Percentiles rank a stretch among this genome's conserved stretches.
Evolutionary conservation across 37 sponge, comb jelly and placozoan genomes (phyloP).

Genomic region (Hormiphora californensis): DNA sequence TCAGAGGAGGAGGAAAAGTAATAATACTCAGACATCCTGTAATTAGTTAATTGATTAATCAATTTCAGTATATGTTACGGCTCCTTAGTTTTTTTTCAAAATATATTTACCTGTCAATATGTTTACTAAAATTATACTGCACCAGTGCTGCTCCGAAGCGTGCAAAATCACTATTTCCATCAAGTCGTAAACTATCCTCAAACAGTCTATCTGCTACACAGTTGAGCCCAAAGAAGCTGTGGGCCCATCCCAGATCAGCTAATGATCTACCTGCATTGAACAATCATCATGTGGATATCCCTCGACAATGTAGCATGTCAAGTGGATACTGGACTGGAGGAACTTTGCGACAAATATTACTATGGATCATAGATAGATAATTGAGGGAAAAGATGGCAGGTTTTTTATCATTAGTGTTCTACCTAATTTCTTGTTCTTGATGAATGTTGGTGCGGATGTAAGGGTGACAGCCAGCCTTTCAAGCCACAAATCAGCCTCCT

Average conservation of each 20-base stretch:
- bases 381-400: no score
- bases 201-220: slow-evolving; percentile 47
- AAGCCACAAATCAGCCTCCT: background rate
- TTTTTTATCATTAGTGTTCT: no score
- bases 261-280: slow-evolving; percentile 18
- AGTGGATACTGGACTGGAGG: no score
- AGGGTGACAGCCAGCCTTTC: background rate
- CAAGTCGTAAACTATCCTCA: background rate
- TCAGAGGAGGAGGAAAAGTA: slow-evolving; percentile 29
- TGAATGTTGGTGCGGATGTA: background rate
- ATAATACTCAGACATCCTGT: slow-evolving; percentile 39
- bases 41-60: no score
- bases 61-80: no score
- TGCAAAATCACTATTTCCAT: slow-evolving; percentile 20
- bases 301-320: no score
- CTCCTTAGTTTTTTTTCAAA: no score
- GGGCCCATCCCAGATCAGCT: slow-evolving; percentile 49
- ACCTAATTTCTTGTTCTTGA: slow-evolving; percentile 16
- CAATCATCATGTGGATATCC: no score
- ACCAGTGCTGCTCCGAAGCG: slow-evolving; percentile 36
- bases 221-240: slow-evolving; percentile 41
- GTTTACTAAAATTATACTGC: slow-evolving; percentile 49
- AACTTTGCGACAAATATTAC: no score
- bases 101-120: slow-evolving; percentile 34
- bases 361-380: no score